phyloP scores from a whole-genome alignment of 2,797 vertebrate species.

The Anguilla marmorata region DNA sequence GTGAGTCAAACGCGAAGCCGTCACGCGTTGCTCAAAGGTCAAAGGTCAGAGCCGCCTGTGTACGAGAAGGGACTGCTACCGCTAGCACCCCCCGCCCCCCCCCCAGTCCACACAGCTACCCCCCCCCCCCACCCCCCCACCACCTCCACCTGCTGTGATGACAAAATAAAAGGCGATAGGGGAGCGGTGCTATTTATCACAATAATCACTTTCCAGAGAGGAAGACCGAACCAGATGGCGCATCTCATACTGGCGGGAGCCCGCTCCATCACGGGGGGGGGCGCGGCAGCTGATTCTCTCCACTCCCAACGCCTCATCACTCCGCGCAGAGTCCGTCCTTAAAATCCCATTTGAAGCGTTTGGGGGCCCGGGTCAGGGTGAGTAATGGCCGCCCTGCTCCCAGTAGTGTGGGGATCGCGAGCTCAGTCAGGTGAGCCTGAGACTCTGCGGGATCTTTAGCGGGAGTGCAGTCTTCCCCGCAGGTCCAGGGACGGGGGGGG shows the following conservation, averaged over 20 bases:
- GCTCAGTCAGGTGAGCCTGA: conserved; percentile 59
- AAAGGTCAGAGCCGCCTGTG: conserved; percentile 20
- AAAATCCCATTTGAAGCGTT: conserved; percentile 72
- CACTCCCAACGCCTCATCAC: conserved; percentile 60
- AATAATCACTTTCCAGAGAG: conserved; percentile 33
- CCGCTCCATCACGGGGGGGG: conserved; percentile 25
- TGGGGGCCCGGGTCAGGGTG: conserved; percentile 64
- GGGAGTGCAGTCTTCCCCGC: conserved; percentile 33
- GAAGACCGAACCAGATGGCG: conserved; percentile 46
- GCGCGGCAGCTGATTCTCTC: conserved; percentile 4
- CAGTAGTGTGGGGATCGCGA: conserved; percentile 65
- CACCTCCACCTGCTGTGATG: not conserved
- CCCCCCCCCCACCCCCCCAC: too few relatives aligned
- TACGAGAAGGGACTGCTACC: not conserved
- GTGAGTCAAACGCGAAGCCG: not conserved
- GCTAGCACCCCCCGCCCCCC: not conserved
- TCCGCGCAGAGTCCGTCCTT: conserved; percentile 61
- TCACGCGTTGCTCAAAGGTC: conserved; percentile 23
- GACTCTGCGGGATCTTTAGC: conserved; percentile 43
- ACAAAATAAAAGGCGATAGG: conserved; percentile 24
- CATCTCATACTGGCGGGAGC: conserved; percentile 55
- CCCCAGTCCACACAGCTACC: not conserved
- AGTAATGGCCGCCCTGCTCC: conserved; percentile 67
- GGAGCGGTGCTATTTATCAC: conserved; percentile 28
- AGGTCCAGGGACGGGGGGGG: not conserved